These are phyloP conservation scores for Coregonus sp. DNA, from an alignment of 2,797 vertebrate genomes.

Conservation along the genomic window DNA sequence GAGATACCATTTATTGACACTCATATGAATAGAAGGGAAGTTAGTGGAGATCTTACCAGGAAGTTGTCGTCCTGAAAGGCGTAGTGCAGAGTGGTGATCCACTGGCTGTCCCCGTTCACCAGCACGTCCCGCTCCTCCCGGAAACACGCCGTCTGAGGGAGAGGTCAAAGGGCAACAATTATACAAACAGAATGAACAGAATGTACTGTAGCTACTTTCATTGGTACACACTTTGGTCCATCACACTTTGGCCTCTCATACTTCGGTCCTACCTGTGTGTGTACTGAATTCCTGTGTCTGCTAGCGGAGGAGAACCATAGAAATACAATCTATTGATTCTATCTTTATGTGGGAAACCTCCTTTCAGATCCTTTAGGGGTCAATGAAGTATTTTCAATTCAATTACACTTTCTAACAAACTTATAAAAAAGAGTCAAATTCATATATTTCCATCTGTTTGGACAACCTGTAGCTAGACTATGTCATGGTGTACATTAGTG, in stretches of 20 bases:
- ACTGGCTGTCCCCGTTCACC: constrained; percentile 96
- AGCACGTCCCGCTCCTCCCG: constrained; percentile 96
- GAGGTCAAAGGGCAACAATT: not conserved
- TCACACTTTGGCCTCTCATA: not conserved
- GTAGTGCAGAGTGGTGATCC: constrained; percentile 98
- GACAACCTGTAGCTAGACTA: not conserved
- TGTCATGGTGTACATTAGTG: constrained; percentile 9
- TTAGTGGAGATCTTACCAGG: constrained; percentile 78
- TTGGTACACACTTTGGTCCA: not conserved
- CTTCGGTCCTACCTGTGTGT: not conserved
- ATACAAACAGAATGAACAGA: not conserved
- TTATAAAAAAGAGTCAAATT: not conserved
- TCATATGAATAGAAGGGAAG: not conserved
- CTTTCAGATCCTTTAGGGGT: not conserved
- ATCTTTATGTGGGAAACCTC: not conserved
- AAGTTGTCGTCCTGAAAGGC: constrained; percentile 99
- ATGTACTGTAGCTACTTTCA: not conserved
- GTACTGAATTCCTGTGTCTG: not conserved
- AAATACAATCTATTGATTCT: too few species aligned
- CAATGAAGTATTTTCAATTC: not conserved
- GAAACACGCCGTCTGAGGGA: constrained; percentile 92
- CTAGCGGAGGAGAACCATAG: too few species aligned
- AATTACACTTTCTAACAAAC: not conserved
- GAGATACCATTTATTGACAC: not conserved
- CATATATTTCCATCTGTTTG: not conserved